Evolutionary conservation across 2,888 invertebrate species (phyloP), one percentile per base, ranked within the genome.

Genomic region (Drosophila percnosoma): DNA sequence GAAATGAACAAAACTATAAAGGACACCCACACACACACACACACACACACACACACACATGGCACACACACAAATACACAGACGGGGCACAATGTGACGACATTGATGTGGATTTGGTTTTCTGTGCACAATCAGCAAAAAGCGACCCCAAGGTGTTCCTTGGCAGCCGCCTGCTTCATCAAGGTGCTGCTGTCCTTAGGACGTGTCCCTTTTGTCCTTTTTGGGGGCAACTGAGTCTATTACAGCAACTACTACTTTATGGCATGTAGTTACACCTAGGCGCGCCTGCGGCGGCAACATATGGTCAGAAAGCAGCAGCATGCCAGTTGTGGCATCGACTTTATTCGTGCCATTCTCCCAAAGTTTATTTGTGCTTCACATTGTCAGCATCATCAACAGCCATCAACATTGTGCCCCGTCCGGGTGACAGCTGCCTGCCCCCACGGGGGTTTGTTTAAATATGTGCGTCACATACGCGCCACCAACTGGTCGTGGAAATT

Each of bases 401-500:
- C 83, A 82, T 88, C 87, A 85, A 82, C 85, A 79, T 60, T 54
- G 48, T 55, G 67, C 60, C 49, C 75, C 78, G 34, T 59, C 71
- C 73, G 59, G 55, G 74, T 81, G 89, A 89, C 87, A 87, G 86
- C 86, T 87, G 87, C 75, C 58, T 21, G 55, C 49, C 62, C 77
- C 67, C 70, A 51, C 77, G 73, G 75, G 55, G 29, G 66, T 53
- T 85, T 72, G 86, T 78, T 83, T 86, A 75, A 71, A 75, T 83
- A 90, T 90, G 83, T 85, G 80, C 89, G 89, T 91, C 92, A 92
- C 91, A 92, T 89, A 84, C 90, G 82, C 89, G 82, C 58, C 68
- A 58, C 60, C 61, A 66, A 66, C 74, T 63, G 74, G 73, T 78
- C 64, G 74, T 55, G 55, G 48, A 80, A 82, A 85, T 88, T 89